Base-by-base conservation (phyloP, 2,888 invertebrate species). In the Eupelmus urozonus region DNA sequence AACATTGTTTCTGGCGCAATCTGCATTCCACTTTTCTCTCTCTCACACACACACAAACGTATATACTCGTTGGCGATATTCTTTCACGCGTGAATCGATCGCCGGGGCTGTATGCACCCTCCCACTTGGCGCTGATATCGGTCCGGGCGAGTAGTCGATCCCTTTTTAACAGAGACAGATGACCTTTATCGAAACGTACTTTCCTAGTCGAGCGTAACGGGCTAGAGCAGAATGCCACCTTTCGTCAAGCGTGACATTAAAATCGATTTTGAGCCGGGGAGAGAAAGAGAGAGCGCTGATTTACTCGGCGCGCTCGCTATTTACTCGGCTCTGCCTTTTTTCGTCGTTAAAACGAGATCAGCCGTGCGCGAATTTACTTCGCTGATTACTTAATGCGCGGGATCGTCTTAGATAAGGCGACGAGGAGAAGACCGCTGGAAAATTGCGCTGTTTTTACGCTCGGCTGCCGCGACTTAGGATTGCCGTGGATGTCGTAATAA, bases 81-180 rank as follows among this genome's bases (percentile, higher is more conserved):
- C 40, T 60, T 16, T 23, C 59, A 25, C 80, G 27, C 65, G 25
- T 20, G 82, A 82, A 84, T 84, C 82, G 83, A 85, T 85, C 84
- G 82, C 29, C 16, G 16, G 29, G 29, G 0, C 23, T 18, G 4
- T 42, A 20, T 20, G 81, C 59, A 74, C n/a, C n/a, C 59, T 63
- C 63, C 53, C 49, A 71, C 84, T 81, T 82, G 82, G 82, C 81
- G 81, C 80, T 76, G 83, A 83, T 85, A 85, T 81, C 82, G 82
- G n/a, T 80, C 77, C 81, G 13, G 79, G 81, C 34, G 72, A 80
- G 82, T n/a, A n/a, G n/a, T 78, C 74, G 83, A 85, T 85, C 85
- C 82, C 82, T 83, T 87, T 87, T 86, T 87, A 85, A 87, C 84
- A 82, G 85, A 86, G 85, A 86, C 85, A 83, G 83, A 87, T 85